Evolutionary conservation across 2,797 vertebrate species (phyloP).

Genomic region (Xenopus petersii): DNA sequence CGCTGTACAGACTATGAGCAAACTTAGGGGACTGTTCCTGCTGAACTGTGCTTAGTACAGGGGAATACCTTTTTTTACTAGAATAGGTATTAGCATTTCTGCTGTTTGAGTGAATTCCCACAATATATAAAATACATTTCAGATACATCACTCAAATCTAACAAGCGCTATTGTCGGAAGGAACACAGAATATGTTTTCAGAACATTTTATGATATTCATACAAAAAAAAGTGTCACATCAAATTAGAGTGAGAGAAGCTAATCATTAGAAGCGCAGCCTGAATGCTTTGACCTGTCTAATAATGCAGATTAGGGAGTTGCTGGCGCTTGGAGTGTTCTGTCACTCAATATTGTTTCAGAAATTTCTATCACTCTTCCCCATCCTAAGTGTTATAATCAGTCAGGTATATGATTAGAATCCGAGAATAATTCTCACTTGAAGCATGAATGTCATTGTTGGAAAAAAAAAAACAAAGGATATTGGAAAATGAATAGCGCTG

Average conservation of each 20-base stretch:
- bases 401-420: conserved; percentile 49
- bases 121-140: too few species aligned
- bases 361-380: conserved; percentile 42
- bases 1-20: too few species aligned
- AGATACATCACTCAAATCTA: too few species aligned
- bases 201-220: conserved; percentile 13
- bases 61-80: too few species aligned
- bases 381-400: conserved; percentile 43
- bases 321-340: conserved; percentile 50
- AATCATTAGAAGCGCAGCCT: conserved; percentile 35
- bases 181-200: neutral
- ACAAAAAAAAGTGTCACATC: conserved; percentile 27
- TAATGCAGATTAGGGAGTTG: conserved; percentile 23
- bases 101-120: too few species aligned
- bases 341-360: conserved; percentile 46
- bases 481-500: conserved; percentile 42
- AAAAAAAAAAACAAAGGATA: conserved; percentile 41
- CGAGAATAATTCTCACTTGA: conserved; percentile 45
- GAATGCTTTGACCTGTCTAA: conserved; percentile 49
- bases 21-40: too few species aligned
- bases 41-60: too few species aligned
- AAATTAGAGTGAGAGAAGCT: conserved; percentile 41
- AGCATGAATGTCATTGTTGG: conserved; percentile 47
- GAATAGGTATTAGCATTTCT: too few species aligned
- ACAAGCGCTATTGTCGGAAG: too few species aligned